Evolutionary conservation across 2,888 invertebrate genomes (phyloP).

Genomic region (Lottia scabra): DNA sequence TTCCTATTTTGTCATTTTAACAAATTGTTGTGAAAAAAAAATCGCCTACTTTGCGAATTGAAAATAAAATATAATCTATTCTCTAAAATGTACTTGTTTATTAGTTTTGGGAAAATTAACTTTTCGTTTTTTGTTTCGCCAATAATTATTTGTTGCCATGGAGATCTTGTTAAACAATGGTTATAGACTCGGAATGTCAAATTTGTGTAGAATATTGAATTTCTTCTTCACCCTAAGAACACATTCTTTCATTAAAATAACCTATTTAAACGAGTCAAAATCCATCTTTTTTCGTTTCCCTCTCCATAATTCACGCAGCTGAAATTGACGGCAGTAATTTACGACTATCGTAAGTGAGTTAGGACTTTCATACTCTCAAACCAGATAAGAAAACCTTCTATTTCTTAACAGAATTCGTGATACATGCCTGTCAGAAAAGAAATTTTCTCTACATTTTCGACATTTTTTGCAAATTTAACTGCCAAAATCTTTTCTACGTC

Average conservation of each 20-base stretch:
- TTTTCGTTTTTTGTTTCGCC: neutral
- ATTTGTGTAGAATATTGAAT: conserved; percentile 6
- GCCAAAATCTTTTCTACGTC: too few relatives aligned
- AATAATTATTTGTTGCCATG: neutral
- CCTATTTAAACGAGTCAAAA: neutral
- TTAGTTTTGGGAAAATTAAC: neutral
- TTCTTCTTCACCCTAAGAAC: neutral
- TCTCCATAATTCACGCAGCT: conserved; percentile 1
- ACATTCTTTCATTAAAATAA: conserved; percentile 7
- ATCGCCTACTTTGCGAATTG: too few relatives aligned
- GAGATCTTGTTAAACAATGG: conserved; percentile 3
- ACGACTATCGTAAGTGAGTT: conserved; percentile 6
- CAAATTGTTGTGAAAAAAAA: neutral
- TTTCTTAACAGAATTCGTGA: too few relatives aligned
- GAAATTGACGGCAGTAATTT: conserved; percentile 3
- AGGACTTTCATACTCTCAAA: neutral
- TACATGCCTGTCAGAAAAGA: too few relatives aligned
- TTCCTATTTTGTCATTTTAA: neutral
- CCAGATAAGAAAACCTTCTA: too few relatives aligned
- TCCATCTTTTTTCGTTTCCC: conserved; percentile 4
- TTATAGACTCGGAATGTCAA: conserved; percentile 1
- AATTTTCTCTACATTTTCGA: too few relatives aligned
- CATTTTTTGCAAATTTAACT: too few relatives aligned
- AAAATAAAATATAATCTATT: too few relatives aligned
- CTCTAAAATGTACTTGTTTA: neutral